A percentile compares a stretch with the other conserved stretches of the same genome.
Conservation (phyloP, 2,888 invertebrate species). For the Chymomyza procnemis region DNA sequence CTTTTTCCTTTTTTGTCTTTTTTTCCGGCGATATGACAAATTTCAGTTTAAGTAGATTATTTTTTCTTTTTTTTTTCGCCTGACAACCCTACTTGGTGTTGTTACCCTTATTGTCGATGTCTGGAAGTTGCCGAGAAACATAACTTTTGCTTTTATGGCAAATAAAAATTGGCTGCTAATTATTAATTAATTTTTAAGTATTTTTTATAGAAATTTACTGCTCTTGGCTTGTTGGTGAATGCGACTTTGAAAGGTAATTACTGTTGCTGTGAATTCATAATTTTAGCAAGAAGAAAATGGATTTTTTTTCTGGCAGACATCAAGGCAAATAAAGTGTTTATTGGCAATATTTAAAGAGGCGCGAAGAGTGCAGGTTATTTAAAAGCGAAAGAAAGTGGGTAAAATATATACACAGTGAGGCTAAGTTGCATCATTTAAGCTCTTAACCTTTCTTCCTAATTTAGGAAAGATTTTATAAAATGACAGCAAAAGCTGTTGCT, state of each 20-base stretch:
- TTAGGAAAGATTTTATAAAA: too few species aligned
- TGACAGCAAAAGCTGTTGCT: too few species aligned
- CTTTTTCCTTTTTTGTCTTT: constrained; percentile 27
- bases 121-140: neutral
- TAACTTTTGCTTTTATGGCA: constrained; percentile 4
- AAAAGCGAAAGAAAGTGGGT: too few species aligned
- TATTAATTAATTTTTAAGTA: constrained; percentile 58
- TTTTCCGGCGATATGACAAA: constrained; percentile 50
- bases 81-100: neutral
- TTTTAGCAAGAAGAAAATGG: too few species aligned
- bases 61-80: constrained; percentile 22
- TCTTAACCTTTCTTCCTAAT: too few species aligned
- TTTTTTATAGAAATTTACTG: constrained; percentile 5
- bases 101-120: neutral
- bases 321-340: neutral
- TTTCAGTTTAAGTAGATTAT: constrained; percentile 71
- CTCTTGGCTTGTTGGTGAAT: neutral
- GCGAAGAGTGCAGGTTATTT: too few species aligned
- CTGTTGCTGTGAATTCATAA: neutral
- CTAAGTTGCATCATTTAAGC: too few species aligned
- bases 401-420: too few species aligned
- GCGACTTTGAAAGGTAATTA: neutral
- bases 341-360: neutral
- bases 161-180: constrained; percentile 31
- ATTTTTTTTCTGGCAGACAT: neutral